These are phyloP conservation scores for Globia sparganii DNA, from an alignment of 2,888 invertebrate genomes.

Conservation along the genomic window DNA sequence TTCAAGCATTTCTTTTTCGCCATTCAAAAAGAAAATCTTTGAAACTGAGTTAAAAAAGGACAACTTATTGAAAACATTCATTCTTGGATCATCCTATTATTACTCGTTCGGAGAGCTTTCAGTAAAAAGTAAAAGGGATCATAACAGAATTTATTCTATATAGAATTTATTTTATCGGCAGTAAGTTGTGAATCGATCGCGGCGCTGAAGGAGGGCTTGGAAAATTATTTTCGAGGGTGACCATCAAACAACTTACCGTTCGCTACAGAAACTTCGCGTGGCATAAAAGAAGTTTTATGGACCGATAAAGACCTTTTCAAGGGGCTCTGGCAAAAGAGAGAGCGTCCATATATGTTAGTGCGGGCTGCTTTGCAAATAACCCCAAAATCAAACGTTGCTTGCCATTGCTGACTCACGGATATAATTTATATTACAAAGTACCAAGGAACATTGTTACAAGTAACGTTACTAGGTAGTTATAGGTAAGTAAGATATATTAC, in stretches of 20 bases:
- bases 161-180: slow-evolving; percentile 85
- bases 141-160: slow-evolving; percentile 87
- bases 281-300: slow-evolving; percentile 88
- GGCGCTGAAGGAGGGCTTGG: slow-evolving; percentile 80
- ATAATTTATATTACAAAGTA: slow-evolving; percentile 46
- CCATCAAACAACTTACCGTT: slow-evolving; percentile 87
- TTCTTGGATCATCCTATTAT: slow-evolving; percentile 86
- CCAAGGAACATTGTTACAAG: slow-evolving; percentile 13
- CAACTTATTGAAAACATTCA: slow-evolving; percentile 85
- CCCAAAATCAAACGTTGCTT: slow-evolving; percentile 69
- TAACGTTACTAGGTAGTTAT: not conserved
- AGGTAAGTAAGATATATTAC: not conserved
- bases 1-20: slow-evolving; percentile 34
- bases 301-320: slow-evolving; percentile 88
- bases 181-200: slow-evolving; percentile 83
- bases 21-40: slow-evolving; percentile 64
- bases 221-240: slow-evolving; percentile 88
- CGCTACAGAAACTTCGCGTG: slow-evolving; percentile 84
- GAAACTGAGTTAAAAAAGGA: slow-evolving; percentile 76
- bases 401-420: slow-evolving; percentile 47
- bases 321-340: slow-evolving; percentile 79
- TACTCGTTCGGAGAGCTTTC: slow-evolving; percentile 79
- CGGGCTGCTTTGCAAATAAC: slow-evolving; percentile 70
- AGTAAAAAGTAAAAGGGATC: slow-evolving; percentile 86
- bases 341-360: slow-evolving; percentile 71